Percentiles rank a stretch among this genome's conserved stretches.
phyloP scores from a whole-genome alignment of 2,113 vertebrate genomes.

The Hydrochoerus hydrochaeris region DNA sequence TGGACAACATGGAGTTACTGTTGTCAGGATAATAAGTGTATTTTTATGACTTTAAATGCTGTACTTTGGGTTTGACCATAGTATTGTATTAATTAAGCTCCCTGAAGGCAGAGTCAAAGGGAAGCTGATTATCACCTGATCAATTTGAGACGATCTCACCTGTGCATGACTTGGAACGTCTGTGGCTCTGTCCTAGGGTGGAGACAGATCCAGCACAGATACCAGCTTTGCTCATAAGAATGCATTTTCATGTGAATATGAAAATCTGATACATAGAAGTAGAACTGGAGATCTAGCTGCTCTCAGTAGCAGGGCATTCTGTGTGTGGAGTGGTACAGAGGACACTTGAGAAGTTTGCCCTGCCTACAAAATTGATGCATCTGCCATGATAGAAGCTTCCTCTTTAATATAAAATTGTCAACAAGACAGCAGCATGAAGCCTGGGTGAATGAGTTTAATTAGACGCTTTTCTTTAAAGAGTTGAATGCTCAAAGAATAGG shows the following conservation, averaged over 20 bases:
- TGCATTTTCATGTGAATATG: not conserved
- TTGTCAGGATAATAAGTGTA: not conserved
- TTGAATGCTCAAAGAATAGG: not conserved
- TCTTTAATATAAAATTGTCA: not conserved
- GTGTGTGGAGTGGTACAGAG: not conserved
- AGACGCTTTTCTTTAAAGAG: not conserved
- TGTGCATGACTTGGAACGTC: not conserved
- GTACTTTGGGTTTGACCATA: not conserved
- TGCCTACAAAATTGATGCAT: not conserved
- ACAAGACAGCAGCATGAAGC: not conserved
- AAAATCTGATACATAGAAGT: not conserved
- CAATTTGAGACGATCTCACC: not conserved
- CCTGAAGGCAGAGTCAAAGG: conserved; percentile 3
- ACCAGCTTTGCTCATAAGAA: not conserved
- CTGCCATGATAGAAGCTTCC: not conserved
- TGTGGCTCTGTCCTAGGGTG: not conserved
- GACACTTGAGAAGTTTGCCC: not conserved
- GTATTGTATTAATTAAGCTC: not conserved
- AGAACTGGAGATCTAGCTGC: not conserved
- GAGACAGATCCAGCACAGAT: not conserved
- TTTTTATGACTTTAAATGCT: not conserved
- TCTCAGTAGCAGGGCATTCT: not conserved
- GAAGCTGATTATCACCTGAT: not conserved
- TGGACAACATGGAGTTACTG: not conserved
- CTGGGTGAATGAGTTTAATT: conserved; percentile 30